These are phyloP conservation scores for Periophthalmus magnuspinnatus DNA, from an alignment of 2,797 vertebrate species.

Conservation along the genomic window DNA sequence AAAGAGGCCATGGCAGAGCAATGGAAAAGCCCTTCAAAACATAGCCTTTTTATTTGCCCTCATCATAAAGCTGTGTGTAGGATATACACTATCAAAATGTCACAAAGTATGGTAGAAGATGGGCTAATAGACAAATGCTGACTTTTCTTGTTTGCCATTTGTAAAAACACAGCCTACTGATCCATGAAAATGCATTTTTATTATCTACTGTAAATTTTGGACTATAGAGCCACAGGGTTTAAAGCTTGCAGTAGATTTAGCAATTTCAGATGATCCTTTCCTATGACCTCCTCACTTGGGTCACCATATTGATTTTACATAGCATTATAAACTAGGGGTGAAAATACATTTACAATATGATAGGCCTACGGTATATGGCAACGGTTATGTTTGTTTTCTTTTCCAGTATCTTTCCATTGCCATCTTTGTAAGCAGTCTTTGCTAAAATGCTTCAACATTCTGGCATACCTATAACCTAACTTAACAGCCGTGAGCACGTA, in stretches of 20 bases:
- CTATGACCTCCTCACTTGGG: background rate
- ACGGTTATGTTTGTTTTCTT: background rate
- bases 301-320: background rate
- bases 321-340: background rate
- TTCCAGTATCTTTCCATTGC: background rate
- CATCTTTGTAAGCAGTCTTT: background rate
- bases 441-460: background rate
- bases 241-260: too few species aligned
- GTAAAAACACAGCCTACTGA: background rate
- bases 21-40: conserved; percentile 1
- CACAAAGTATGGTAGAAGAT: background rate
- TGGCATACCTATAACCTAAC: background rate
- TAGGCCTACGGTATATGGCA: too few species aligned
- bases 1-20: conserved; percentile 18
- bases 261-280: background rate
- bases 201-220: too few species aligned
- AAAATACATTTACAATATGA: background rate
- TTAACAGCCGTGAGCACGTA: background rate
- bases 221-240: too few species aligned
- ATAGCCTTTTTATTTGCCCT: background rate
- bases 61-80: background rate
- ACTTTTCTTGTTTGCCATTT: background rate
- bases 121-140: background rate
- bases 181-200: background rate
- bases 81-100: background rate